A percentile compares a stretch with the other conserved stretches of the same genome.
These are phyloP conservation scores for Condylura cristata DNA, from an alignment of 2,113 vertebrate genomes.

Conservation along the genomic window DNA sequence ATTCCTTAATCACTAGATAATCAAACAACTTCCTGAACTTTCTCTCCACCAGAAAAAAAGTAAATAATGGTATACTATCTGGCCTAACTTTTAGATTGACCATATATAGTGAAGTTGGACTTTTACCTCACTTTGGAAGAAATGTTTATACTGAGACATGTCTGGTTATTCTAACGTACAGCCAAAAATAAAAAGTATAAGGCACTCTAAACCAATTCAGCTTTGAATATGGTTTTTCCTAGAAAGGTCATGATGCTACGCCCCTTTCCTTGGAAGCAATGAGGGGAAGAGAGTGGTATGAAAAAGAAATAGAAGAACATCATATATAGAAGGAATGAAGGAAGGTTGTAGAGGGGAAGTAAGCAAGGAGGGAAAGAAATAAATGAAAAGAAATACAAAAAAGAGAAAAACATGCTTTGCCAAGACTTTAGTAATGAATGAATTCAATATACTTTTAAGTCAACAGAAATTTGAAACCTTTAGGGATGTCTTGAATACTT, in stretches of 20 bases:
- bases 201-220: background rate
- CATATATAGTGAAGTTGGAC: constrained; percentile 2
- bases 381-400: background rate
- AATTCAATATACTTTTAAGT: background rate
- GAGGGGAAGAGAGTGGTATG: background rate
- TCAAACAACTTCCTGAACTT: background rate
- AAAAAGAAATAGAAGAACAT: background rate
- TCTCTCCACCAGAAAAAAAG: background rate
- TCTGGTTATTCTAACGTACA: background rate
- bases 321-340: background rate
- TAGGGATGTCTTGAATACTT: background rate
- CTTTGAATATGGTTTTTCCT: background rate
- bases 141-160: background rate
- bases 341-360: background rate
- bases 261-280: background rate
- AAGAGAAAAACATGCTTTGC: background rate
- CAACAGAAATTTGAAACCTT: background rate
- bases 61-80: background rate
- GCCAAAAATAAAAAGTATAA: background rate
- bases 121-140: background rate
- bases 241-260: background rate
- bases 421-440: background rate
- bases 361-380: background rate
- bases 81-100: constrained; percentile 37
- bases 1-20: background rate